phyloP scores from a whole-genome alignment of 2,113 vertebrate genomes.

The Scophthalmus maximus region DNA sequence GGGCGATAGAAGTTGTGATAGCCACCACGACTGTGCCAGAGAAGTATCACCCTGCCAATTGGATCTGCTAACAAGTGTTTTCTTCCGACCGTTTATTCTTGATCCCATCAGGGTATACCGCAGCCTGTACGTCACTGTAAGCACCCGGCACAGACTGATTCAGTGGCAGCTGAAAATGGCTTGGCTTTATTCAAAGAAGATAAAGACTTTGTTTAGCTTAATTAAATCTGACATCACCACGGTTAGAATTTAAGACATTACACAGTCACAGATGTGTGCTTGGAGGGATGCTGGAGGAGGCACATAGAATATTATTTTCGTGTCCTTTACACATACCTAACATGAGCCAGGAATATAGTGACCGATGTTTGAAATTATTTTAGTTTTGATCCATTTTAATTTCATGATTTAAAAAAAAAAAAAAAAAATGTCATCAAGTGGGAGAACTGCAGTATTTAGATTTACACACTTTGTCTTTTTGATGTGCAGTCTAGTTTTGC shows the following conservation, averaged over 20 bases:
- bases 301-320: background rate
- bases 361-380: background rate
- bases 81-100: too few relatives aligned
- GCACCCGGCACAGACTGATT: background rate
- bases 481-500: background rate
- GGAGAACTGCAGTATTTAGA: background rate
- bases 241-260: background rate
- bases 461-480: background rate
- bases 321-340: background rate
- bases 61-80: too few relatives aligned
- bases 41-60: background rate
- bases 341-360: background rate
- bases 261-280: conserved; percentile 1
- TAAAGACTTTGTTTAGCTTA: background rate
- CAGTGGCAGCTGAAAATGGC: background rate
- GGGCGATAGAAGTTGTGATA: background rate
- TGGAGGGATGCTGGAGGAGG: background rate
- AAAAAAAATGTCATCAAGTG: too few relatives aligned
- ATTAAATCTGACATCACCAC: conserved; percentile 7
- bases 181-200: background rate
- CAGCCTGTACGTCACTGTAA: background rate
- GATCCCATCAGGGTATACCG: too few relatives aligned
- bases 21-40: background rate
- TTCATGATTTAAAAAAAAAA: background rate
- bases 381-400: background rate